Evolutionary conservation across 2,888 invertebrate species (phyloP), one percentile per base, ranked within the genome.

Genomic region (Branchellion lobata): DNA sequence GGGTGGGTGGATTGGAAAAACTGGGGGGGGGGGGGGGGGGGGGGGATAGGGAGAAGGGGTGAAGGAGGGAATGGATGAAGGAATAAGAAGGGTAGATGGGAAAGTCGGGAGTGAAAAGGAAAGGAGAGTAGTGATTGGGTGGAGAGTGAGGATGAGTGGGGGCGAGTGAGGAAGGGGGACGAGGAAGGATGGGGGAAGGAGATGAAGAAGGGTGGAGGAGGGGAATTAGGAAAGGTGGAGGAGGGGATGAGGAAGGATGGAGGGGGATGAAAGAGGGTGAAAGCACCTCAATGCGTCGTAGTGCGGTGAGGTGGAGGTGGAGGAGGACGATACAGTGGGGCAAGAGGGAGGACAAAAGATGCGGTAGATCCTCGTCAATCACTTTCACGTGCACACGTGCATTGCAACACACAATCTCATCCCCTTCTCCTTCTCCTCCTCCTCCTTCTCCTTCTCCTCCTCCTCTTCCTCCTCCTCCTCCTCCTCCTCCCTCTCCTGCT

Each of bases 281-380:
- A n/a, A n/a, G n/a, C n/a, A 94, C 91, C 90, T 98, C 98, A 80
- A 98, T 90, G 87, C 95, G 94, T 33, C 98, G 89, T 11, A 97
- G 92, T 31, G 94, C 92, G 0, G 93, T 91, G 82, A 97, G 91
- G 85, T 96, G 94, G 78, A 92, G 91, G 85, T 95, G 94, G 87
- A 97, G 97, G 89, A 98, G 90, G 40, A 98, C 90, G 0, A 98
- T 91, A 87, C 92, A 94, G 83, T 91, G 91, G 0, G 98, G 97
- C 83, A 88, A 85, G 8, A 89, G 89, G 65, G 91, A 90, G 69
- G 91, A 89, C 78, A 96, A 88, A 14, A 91, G 86, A 93, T 91
- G 5, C 83, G n/a, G n/a, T n/a, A n/a, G 85, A 80, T 87, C 87
- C 2, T 83, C 82, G n/a, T n/a, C n/a, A n/a, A n/a, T n/a, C n/a